Conservation (phyloP, 2,113 vertebrate species). For the Brienomyrus longianalis region DNA sequence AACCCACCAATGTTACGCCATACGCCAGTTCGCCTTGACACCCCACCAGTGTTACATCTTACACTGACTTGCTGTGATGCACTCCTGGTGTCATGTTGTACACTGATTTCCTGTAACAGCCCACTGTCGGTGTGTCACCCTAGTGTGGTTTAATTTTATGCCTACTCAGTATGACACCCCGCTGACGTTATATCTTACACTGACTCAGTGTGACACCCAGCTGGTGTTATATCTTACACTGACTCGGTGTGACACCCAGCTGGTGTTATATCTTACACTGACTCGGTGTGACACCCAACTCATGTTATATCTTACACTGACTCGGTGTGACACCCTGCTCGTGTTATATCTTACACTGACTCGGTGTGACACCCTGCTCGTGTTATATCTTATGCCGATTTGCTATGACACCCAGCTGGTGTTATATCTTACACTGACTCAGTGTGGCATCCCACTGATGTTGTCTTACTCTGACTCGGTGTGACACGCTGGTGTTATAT, state of each 20-base stretch:
- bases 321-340: background rate
- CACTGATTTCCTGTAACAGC: too few species aligned
- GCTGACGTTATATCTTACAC: background rate
- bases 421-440: background rate
- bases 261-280: background rate
- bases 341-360: background rate
- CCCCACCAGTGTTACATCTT: background rate
- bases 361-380: background rate
- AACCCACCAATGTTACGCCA: background rate
- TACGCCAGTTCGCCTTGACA: background rate
- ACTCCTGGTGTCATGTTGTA: too few species aligned
- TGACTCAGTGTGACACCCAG: accelerated
- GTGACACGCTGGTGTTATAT: background rate
- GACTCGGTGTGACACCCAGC: too few species aligned
- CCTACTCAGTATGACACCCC: background rate
- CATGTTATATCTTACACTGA: background rate
- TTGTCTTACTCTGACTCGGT: background rate
- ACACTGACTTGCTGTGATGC: too few species aligned
- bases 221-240: background rate
- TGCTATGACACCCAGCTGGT: background rate
- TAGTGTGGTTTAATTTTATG: background rate
- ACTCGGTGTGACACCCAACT: too few species aligned
- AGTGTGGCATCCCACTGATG: background rate
- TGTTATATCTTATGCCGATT: background rate
- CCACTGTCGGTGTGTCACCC: too few species aligned